Conservation (phyloP, 1,140 invertebrate species). For the Centruroides sculpturatus region DNA sequence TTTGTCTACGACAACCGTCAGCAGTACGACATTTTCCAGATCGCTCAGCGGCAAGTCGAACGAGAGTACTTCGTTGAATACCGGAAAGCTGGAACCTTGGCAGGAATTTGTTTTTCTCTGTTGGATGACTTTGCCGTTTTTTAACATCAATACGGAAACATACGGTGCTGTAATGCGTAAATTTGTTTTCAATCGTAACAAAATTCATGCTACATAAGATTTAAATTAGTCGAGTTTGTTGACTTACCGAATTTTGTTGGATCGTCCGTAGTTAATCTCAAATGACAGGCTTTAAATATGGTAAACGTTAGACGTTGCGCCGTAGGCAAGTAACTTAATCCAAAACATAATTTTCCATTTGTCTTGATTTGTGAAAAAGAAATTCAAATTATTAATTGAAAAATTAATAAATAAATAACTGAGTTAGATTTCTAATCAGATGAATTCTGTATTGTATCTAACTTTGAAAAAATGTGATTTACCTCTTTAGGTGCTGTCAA, state of each 20-base stretch:
- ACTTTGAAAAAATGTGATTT: too few species aligned
- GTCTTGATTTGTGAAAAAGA: conserved; percentile 12
- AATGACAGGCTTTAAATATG: conserved; percentile 28
- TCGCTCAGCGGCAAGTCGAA: conserved; percentile 36
- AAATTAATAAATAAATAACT: too few species aligned
- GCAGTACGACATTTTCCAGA: conserved; percentile 32
- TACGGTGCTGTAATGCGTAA: conserved; percentile 31
- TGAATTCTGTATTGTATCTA: too few species aligned
- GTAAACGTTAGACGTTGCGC: conserved; percentile 37
- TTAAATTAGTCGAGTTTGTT: too few species aligned
- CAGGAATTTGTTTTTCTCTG: conserved; percentile 36
- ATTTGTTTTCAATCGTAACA: too few species aligned
- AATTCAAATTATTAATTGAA: neutral
- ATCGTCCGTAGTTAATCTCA: neutral
- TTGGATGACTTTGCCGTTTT: conserved; percentile 36
- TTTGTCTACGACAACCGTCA: conserved; percentile 26
- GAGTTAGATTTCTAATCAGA: too few species aligned
- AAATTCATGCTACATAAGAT: too few species aligned
- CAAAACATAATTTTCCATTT: conserved; percentile 35
- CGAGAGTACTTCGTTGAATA: conserved; percentile 37
- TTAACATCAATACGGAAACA: conserved; percentile 35
- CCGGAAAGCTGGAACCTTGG: conserved; percentile 25
- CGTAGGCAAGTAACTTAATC: conserved; percentile 39
- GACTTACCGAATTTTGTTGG: neutral
- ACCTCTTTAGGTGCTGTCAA: too few species aligned